Evolutionary conservation across 1,140 invertebrate genomes (phyloP).

Genomic region (Cydia amplana): DNA sequence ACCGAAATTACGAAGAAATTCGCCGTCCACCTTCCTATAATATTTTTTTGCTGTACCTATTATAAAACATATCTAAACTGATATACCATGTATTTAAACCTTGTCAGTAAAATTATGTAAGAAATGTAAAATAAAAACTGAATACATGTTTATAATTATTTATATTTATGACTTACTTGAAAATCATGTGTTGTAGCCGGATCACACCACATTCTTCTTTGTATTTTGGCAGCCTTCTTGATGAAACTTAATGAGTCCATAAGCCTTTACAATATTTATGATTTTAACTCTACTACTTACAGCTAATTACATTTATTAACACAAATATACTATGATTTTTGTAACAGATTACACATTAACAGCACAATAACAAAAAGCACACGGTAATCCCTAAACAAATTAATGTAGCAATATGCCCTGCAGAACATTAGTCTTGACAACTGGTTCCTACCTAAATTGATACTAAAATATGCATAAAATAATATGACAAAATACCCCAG

Average conservation of each 20-base stretch:
- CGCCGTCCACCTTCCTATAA: too few relatives aligned
- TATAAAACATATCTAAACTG: too few relatives aligned
- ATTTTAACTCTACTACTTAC: constrained; percentile 4
- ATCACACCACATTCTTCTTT: background rate
- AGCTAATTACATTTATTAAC: background rate
- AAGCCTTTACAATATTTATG: constrained; percentile 1
- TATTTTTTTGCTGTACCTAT: too few relatives aligned
- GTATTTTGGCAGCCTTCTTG: constrained; percentile 6
- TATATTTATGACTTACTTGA: background rate
- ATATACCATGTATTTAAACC: too few relatives aligned
- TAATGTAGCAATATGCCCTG: constrained; percentile 1
- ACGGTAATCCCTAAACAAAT: constrained; percentile 1
- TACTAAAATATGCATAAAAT: background rate
- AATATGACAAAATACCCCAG: background rate
- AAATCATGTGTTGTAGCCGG: background rate
- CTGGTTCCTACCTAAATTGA: background rate
- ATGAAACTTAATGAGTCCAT: constrained; percentile 3
- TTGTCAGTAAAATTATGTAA: background rate
- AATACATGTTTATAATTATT: background rate
- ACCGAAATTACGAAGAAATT: too few relatives aligned
- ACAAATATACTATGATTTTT: background rate
- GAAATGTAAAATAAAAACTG: background rate
- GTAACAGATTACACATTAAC: background rate
- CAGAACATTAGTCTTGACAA: constrained; percentile 6
- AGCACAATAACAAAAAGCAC: background rate